Conservation (phyloP, 2,888 invertebrate species). For the Cryptus viduatorius region DNA sequence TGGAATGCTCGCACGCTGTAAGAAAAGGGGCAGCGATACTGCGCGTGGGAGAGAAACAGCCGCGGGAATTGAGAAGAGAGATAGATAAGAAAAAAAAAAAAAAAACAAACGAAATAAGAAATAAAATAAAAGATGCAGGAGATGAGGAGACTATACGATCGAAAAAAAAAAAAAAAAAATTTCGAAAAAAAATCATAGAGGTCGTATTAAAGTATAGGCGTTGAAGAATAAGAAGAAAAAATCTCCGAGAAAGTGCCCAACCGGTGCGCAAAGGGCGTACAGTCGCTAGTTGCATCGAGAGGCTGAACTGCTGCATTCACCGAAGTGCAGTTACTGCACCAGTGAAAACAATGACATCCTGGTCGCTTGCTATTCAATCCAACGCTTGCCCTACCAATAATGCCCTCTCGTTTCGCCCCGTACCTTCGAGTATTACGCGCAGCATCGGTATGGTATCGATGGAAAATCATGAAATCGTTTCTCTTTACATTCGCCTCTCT, state of each 20-base stretch:
- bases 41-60: slow-evolving; percentile 65
- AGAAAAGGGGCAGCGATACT: slow-evolving; percentile 64
- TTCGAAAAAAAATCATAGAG: background rate
- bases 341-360: slow-evolving; percentile 76
- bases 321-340: slow-evolving; percentile 21
- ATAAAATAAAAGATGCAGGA: slow-evolving; percentile 12
- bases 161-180: background rate
- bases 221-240: slow-evolving; percentile 18
- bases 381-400: slow-evolving; percentile 70
- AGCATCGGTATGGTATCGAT: slow-evolving; percentile 44
- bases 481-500: slow-evolving; percentile 64
- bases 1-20: slow-evolving; percentile 76
- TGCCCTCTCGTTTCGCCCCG: slow-evolving; percentile 38
- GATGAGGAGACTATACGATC: background rate
- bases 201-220: background rate
- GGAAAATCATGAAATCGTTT: slow-evolving; percentile 72
- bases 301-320: slow-evolving; percentile 22
- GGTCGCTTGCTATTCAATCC: slow-evolving; percentile 76
- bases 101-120: slow-evolving; percentile 39
- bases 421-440: slow-evolving; percentile 12
- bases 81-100: slow-evolving; percentile 38
- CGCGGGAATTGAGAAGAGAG: slow-evolving; percentile 54
- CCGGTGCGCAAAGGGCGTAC: slow-evolving; percentile 30
- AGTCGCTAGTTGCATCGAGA: slow-evolving; percentile 23
- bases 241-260: background rate